Evolutionary conservation across 2,797 vertebrate genomes (phyloP), one percentile per base, ranked within the genome.

Genomic region (Lemur catta): DNA sequence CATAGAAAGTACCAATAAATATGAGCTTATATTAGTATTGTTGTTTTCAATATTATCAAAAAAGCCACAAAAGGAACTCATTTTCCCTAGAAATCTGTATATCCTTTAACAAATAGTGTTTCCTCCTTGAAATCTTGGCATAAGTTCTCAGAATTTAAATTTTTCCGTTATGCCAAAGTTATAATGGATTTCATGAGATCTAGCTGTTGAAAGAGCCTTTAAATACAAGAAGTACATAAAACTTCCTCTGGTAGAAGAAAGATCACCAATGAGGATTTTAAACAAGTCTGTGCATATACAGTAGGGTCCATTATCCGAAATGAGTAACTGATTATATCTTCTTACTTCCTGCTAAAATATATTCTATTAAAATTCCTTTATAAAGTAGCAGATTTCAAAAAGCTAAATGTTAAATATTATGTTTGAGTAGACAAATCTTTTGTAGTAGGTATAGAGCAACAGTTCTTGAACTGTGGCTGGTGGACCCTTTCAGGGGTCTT

Each of bases 261-360:
- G 74, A 33, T 74, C 35, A 94, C 24, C 75, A 79, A 92, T 30
- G n/a, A 94, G n/a, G 55, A 96, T 82, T 94, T 57, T 72, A 63
- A 78, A 88, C 7, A 84, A 22, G 13, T 89, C 78, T 72, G 46
- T 78, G 43, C 10, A 74, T 17, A n/a, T 18, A 46, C 43, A 63
- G 35, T 48, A 76, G 26, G 48, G 33, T 24, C 20, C 28, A 65
- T 33, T 59, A 52, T 41, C 11, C 55, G 38, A 63, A 94, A 82
- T 7, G 14, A 61, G 14, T 67, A 82, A 94, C 43, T 67, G 76
- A 74, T 88, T 89, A 38, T 89, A 55, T 63, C 22, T 88, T 86
- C 22, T 79, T 84, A 91, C 30, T 59, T 91, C 46, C 52, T 81
- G 41, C 13, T 43, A 80, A 93, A 86, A 90, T 57, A 84, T 63